A percentile compares a stretch with the other conserved stretches of the same genome.
These are phyloP conservation scores for Drosophila prostipennis DNA, from an alignment of 2,888 invertebrate genomes.

Conservation along the genomic window DNA sequence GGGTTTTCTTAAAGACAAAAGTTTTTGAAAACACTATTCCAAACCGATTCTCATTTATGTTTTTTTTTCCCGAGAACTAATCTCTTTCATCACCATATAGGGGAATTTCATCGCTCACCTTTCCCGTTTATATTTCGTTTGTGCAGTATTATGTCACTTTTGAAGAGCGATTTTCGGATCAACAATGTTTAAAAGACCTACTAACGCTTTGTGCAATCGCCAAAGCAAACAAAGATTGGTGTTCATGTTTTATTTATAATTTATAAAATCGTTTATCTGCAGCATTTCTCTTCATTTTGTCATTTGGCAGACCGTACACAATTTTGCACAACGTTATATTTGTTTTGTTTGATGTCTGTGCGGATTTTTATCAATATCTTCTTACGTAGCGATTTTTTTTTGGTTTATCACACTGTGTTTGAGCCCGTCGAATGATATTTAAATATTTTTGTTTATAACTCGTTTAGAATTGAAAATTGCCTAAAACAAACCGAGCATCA, in stretches of 20 bases:
- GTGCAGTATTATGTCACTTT: constrained; percentile 54
- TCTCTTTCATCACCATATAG: not conserved
- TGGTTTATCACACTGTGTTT: constrained; percentile 61
- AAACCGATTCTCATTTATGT: too few species aligned
- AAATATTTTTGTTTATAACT: constrained; percentile 54
- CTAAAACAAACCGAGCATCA: constrained; percentile 28
- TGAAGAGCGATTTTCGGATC: constrained; percentile 13
- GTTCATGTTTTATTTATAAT: constrained; percentile 76
- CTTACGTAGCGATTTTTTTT: constrained; percentile 16
- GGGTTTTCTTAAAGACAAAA: too few species aligned
- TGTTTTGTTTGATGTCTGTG: constrained; percentile 29
- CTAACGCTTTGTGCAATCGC: constrained; percentile 51
- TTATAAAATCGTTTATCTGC: constrained; percentile 66
- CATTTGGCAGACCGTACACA: constrained; percentile 21
- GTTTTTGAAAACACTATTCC: too few species aligned
- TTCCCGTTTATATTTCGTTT: not conserved
- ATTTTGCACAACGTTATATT: constrained; percentile 60
- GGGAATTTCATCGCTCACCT: not conserved
- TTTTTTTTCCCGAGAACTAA: not conserved
- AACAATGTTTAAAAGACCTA: constrained; percentile 23
- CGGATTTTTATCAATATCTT: constrained; percentile 6
- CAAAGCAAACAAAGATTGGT: constrained; percentile 49
- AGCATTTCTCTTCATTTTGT: constrained; percentile 35
- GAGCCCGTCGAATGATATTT: constrained; percentile 28
- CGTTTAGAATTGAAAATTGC: constrained; percentile 63